These are phyloP conservation scores for Microcebus tavaratra DNA, from an alignment of 2,113 vertebrate genomes.

Conservation along the genomic window DNA sequence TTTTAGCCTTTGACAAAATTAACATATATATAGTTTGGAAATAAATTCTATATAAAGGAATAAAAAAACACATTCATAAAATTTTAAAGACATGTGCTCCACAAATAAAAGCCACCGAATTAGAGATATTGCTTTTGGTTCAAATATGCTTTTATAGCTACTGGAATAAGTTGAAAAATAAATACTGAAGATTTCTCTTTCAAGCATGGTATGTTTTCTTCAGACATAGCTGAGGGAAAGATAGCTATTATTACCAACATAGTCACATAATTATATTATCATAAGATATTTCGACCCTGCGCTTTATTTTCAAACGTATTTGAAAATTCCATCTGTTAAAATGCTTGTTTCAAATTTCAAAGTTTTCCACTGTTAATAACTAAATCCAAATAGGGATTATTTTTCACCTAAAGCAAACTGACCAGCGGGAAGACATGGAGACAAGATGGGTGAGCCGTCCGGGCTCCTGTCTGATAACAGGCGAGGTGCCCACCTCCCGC, in stretches of 20 bases:
- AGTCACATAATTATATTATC: not conserved
- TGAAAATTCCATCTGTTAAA: not conserved
- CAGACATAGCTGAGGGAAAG: not conserved
- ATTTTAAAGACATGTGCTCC: not conserved
- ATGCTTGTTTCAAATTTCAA: not conserved
- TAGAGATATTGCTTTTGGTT: not conserved
- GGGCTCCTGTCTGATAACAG: accelerated
- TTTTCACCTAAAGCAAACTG: not conserved
- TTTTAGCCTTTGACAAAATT: not conserved
- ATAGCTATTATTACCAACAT: not conserved
- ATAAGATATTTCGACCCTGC: not conserved
- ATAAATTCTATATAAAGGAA: not conserved
- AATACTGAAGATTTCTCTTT: not conserved
- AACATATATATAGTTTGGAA: too few species aligned
- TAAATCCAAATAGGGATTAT: not conserved
- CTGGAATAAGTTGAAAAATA: not conserved
- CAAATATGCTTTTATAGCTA: not conserved
- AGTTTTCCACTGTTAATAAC: not conserved
- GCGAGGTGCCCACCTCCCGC: accelerated
- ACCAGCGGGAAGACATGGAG: accelerated
- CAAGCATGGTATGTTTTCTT: not conserved
- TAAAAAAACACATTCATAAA: not conserved
- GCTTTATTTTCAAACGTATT: not conserved
- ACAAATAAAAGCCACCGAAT: not conserved
- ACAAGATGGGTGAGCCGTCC: accelerated